Base-by-base conservation (phyloP, 2,797 vertebrate species). In the Lutjanus argentimaculatus region DNA sequence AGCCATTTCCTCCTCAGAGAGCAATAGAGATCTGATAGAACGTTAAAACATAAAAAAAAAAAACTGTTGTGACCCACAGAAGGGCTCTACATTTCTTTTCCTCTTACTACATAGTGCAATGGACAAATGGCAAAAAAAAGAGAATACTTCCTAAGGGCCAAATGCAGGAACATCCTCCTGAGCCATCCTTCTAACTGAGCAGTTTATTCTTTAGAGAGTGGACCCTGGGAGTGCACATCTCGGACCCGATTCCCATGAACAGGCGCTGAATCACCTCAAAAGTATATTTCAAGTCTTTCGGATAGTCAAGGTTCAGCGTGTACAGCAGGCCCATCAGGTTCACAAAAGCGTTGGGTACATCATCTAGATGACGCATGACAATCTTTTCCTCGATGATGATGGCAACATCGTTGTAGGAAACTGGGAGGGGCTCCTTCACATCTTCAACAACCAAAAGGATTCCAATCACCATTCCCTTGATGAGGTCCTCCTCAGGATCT, bases 271-370 rank as follows among this genome's bases (percentile, higher is more conserved):
- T 76, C 13, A 80, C 67, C 63, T 77, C 63, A 80, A 68, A 79
- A 36, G 75, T 75, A 14, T 55, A 80, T 72, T 77, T 67, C 25
- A 73, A 21, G 17, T 77, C 72, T 56, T 84, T 84, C 40, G 58
- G 67, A 51, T 64, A 68, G 72, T 77, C 55, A 72, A 77, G 68
- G 67, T 84, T 77, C 64, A 84, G 64, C 25, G 45, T 51, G 45
- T 74, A 83, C 70, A 78, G 17, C 69, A 82, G 56, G 14, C 68
- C 68, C 74, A 79, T 67, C 66, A 84, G 65, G 66, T 70, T 83
- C 65, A 69, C 43, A 79, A 78, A 70, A 78, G 75, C n/a, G 2
- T 69, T 69, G 51, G 69, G 25, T 75, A 66, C 45, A 51, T 75
- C 48, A 52, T 48, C 3, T 6, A 53, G 49, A 10, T 84, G 52